Conservation (phyloP, 37 sponge, comb jelly and placozoan species). For the Theonella swinhoei region DNA sequence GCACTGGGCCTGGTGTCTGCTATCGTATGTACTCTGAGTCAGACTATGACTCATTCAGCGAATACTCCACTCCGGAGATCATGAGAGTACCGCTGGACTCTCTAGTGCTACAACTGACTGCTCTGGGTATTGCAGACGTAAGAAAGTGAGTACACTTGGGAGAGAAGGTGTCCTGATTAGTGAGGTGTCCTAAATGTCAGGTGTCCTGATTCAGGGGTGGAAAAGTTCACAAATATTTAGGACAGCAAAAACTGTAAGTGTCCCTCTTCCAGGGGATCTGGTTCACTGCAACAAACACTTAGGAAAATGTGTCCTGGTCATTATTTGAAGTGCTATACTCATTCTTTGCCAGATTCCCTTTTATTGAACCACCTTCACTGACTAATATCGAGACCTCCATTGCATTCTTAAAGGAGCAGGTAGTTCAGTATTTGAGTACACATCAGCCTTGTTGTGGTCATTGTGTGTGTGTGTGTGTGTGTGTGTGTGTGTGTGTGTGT, state of each 20-base stretch:
- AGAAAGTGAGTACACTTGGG: constrained; percentile 53
- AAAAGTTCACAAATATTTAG: no score
- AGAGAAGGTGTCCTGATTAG: no score
- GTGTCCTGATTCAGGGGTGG: background rate
- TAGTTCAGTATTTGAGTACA: background rate
- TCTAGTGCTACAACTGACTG: constrained; percentile 78
- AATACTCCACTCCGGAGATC: constrained; percentile 94
- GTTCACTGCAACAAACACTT: no score
- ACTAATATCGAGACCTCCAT: constrained; percentile 70
- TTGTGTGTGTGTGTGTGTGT: no score
- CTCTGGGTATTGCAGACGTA: constrained; percentile 61
- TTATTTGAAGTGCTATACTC: background rate
- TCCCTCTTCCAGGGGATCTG: no score
- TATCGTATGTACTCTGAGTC: constrained; percentile 89
- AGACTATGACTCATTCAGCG: constrained; percentile 84
- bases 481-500: background rate
- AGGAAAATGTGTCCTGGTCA: no score
- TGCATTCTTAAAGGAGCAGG: constrained; percentile 78
- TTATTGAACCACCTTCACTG: constrained; percentile 82
- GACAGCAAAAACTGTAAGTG: no score
- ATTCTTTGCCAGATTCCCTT: constrained; percentile 65
- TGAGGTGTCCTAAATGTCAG: no score
- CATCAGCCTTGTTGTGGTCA: no score
- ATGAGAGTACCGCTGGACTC: constrained; percentile 90
- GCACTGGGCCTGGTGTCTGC: constrained; percentile 97